phyloP scores from a whole-genome alignment of 2,113 vertebrate genomes.

The Leptodactylus fuscus region DNA sequence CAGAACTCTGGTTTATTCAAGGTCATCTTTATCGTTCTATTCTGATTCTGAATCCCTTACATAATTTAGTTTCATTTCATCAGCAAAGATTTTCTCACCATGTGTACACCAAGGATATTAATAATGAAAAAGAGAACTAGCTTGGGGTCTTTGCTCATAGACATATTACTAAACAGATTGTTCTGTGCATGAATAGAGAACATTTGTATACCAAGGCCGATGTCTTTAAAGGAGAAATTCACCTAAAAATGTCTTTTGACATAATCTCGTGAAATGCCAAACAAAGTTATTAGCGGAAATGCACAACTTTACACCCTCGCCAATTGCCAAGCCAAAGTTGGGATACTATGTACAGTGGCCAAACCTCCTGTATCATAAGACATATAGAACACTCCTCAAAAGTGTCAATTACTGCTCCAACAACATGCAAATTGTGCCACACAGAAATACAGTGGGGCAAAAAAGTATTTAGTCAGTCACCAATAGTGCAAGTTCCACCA shows the following conservation, averaged over 20 bases:
- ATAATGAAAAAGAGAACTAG: conserved; percentile 16
- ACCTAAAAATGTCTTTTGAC: background rate
- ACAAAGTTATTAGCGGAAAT: background rate
- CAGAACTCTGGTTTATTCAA: conserved; percentile 6
- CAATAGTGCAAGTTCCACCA: too few relatives aligned
- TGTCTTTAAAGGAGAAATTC: background rate
- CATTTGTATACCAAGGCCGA: background rate
- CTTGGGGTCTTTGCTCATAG: conserved; percentile 7
- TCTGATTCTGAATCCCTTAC: background rate
- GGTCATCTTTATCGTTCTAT: background rate
- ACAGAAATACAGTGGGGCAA: too few relatives aligned
- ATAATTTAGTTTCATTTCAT: conserved; percentile 38
- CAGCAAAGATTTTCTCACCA: conserved; percentile 1
- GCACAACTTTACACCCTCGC: background rate
- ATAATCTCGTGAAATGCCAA: background rate
- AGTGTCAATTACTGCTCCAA: too few relatives aligned
- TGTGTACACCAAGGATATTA: conserved; percentile 18
- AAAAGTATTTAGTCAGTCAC: too few relatives aligned
- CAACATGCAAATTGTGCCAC: too few relatives aligned
- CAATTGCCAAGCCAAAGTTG: background rate
- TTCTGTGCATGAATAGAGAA: conserved; percentile 1
- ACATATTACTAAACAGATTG: conserved; percentile 33
- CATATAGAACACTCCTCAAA: too few relatives aligned
- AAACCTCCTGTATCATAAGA: too few relatives aligned
- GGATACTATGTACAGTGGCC: too few relatives aligned